Base-by-base conservation (phyloP, 2,113 vertebrate species). In the Pica pica region DNA sequence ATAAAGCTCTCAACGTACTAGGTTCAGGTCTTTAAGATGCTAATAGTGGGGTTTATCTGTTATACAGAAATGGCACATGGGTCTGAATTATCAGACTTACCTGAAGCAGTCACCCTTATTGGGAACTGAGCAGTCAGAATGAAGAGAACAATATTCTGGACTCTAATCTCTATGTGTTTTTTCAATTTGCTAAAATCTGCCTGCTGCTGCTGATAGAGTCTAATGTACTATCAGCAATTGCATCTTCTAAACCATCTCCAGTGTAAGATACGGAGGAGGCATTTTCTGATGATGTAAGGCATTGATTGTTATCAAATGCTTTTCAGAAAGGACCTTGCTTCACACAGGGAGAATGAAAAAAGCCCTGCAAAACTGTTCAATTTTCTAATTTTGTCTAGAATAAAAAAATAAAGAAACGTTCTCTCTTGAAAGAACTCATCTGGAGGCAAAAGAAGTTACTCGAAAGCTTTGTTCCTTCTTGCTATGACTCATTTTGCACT, bases 51-150 rank as follows among this genome's bases (percentile, higher is more conserved):
- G 55, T 64, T 53, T 50, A 23, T 12, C 28, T 59, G 11, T 46
- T 60, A 6, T 3, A 16, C 3, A 65, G 53, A 75, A 91, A 67
- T 44, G 42, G 22, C 23, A 13, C 0, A 0, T n/a, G n/a, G 37
- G 64, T 33, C 19, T 9, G 50, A 22, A 30, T 60, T 87, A 37
- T 17, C n/a, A 23, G 49, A 24, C 9, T 70, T 77, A 44, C 17
- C 11, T 71, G 24, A 67, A 57, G 9, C 4, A 61, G 27, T 37
- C 0, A 0, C 47, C 30, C 79, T 33, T 42, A 27, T 17, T 59
- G 57, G 7, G 1, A 35, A 47, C 8, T 3, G 13, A 75, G 41
- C 30, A 60, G 30, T 23, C 21, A 39, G 44, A 53, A 67, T 63
- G 9, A 81, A 59, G 61, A 39, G 26, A 67, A 15, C 13, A 52